Evolutionary conservation across 1,140 invertebrate genomes (phyloP).

Genomic region (Temnothorax curvispinosus): DNA sequence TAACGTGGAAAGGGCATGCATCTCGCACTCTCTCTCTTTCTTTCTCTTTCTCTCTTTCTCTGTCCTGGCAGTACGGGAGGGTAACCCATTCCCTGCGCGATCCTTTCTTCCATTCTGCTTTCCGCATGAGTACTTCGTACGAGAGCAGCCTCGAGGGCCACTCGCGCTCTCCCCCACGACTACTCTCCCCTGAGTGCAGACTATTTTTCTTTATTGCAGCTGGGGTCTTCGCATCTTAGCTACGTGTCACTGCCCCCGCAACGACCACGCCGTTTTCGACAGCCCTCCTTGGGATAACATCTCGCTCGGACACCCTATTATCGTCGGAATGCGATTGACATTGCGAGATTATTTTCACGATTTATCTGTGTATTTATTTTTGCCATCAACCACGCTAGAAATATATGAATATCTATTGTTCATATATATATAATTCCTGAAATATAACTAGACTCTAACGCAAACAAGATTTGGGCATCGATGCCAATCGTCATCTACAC

Average conservation of each 20-base stretch:
- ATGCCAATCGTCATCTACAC: constrained; percentile 14
- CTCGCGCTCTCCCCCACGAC: not conserved
- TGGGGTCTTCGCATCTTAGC: constrained; percentile 65
- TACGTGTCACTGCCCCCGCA: constrained; percentile 72
- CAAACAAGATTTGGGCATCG: constrained; percentile 11
- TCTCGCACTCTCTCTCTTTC: not conserved
- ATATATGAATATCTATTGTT: too few species aligned
- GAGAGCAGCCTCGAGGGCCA: constrained; percentile 47
- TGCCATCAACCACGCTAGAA: too few species aligned
- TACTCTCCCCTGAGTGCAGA: not conserved
- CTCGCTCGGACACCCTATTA: constrained; percentile 32
- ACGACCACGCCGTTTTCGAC: constrained; percentile 6
- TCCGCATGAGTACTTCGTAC: not conserved
- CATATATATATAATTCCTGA: not conserved
- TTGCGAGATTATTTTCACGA: not conserved
- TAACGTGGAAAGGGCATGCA: constrained; percentile 33
- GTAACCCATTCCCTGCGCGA: constrained; percentile 7
- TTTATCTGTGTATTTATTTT: not conserved
- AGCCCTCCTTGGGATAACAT: constrained; percentile 36
- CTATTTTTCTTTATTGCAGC: constrained; percentile 67
- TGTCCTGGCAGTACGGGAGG: not conserved
- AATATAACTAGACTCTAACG: not conserved
- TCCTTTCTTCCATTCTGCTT: constrained; percentile 43
- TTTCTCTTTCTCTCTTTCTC: not conserved
- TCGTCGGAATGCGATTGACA: constrained; percentile 5